A percentile compares a stretch with the other conserved stretches of the same genome.
Evolutionary conservation across 2,888 invertebrate genomes (phyloP).

Genomic region (Idaea aversata): DNA sequence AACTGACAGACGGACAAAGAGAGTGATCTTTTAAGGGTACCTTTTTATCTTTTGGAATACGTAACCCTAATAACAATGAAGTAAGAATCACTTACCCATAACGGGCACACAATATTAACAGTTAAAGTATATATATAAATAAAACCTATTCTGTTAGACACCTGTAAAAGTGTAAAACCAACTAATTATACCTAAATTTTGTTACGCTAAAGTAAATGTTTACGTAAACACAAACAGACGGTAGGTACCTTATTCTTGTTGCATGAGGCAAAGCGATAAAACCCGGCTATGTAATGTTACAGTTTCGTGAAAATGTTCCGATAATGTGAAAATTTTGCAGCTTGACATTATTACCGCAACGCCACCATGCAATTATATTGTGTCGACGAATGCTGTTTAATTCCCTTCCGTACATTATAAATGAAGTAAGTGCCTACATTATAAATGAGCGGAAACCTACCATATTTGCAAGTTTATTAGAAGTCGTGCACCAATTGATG

Average conservation of each 20-base stretch:
- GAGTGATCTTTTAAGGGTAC: too few species aligned
- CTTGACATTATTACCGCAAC: slow-evolving; percentile 37
- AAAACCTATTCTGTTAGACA: too few species aligned
- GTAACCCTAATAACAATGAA: too few species aligned
- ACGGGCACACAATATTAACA: too few species aligned
- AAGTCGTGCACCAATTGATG: neutral
- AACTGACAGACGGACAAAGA: too few species aligned
- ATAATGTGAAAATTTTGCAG: slow-evolving; percentile 45
- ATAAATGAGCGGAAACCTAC: neutral
- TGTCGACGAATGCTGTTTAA: slow-evolving; percentile 2
- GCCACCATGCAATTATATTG: slow-evolving; percentile 28
- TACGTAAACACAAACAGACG: neutral
- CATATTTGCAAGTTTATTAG: neutral
- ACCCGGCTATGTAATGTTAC: slow-evolving; percentile 13
- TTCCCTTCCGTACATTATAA: neutral
- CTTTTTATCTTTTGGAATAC: too few species aligned
- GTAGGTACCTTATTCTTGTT: neutral
- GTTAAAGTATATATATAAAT: too few species aligned
- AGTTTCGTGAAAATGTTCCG: slow-evolving; percentile 36
- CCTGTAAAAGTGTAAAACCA: neutral
- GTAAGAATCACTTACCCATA: too few species aligned
- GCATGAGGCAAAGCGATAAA: slow-evolving; percentile 22
- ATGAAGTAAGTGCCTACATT: neutral
- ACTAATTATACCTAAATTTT: neutral
- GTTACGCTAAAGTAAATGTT: neutral